Conservation (phyloP, 2,797 vertebrate genomes). For the Clarias platycephalus region DNA sequence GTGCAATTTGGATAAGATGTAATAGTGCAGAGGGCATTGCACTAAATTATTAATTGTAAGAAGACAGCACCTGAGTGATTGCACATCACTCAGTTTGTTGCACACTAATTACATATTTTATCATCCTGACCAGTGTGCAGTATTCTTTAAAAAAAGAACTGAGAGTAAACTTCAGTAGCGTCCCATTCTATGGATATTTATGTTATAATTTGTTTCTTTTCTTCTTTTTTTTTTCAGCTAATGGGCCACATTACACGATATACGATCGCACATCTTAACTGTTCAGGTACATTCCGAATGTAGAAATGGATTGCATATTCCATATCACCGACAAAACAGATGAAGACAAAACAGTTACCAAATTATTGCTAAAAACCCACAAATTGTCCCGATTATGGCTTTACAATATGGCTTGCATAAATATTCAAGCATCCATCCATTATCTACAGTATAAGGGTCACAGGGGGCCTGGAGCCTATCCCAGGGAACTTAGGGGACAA, state of each 20-base stretch:
- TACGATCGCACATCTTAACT: not conserved
- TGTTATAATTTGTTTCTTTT: not conserved
- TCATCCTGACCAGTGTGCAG: not conserved
- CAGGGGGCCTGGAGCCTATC: no score
- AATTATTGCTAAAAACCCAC: not conserved
- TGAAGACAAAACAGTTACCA: no score
- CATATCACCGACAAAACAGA: not conserved
- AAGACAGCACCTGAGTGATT: not conserved
- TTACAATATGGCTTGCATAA: not conserved
- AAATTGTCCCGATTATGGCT: not conserved
- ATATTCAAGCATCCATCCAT: not conserved
- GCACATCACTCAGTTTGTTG: constrained; percentile 5
- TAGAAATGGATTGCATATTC: not conserved
- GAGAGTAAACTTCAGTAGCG: not conserved
- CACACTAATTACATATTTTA: constrained; percentile 4
- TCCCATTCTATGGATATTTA: not conserved
- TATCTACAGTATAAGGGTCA: no score
- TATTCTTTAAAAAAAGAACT: not conserved
- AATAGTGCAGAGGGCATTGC: not conserved
- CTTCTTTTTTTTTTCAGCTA: not conserved
- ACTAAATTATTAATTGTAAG: constrained; percentile 9
- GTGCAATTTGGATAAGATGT: constrained; percentile 4
- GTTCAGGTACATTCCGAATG: no score
- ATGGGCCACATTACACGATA: not conserved
- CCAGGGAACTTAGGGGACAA: no score